Base-by-base conservation (phyloP, 2,888 invertebrate genomes). In the Aspidapion aeneum region DNA sequence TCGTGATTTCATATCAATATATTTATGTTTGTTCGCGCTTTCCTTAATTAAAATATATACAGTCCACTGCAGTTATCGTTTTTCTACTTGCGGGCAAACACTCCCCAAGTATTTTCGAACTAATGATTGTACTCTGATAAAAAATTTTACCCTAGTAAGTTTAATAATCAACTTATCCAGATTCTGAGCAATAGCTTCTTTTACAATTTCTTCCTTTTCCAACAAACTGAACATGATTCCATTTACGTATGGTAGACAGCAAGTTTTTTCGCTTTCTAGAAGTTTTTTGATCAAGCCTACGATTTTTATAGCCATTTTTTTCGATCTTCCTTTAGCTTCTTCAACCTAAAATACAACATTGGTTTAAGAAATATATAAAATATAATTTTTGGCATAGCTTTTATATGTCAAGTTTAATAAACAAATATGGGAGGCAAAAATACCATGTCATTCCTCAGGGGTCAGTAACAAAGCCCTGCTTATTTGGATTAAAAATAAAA, bases 201-300 rank as follows among this genome's bases (percentile, higher is more conserved):
- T 78, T 58, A 80, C 80, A 50, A 85, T 82, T 19, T 78, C 76
- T 5, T 81, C 78, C 74, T 84, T 82, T 7, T 73, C 73, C 35
- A 82, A 72, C 54, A 82, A 74, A 71, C 79, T 81, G 63, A 79
- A 80, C 65, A 82, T 72, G 2, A 80, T 80, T 16, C 81, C 81
- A 64, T 79, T 81, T 9, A 82, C 69, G 61, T 78, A 78, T 0
- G 75, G 73, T 56, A 77, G 66, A 60, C 74, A 77, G 59, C 69
- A 73, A n/a, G 69, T 69, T 55, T 74, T 73, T 56, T 72, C 73
- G 2, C 70, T 68, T 21, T 72, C 67, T 2, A 78, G 58, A 52
- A 78, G 70, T 54, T 68, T 69, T 22, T 62, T 66, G n/a, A 79
- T 61, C n/a, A 78, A 64, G 3, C 65, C 61, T 1, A 77, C 60